Conservation (phyloP, 2,888 invertebrate genomes). For the Acronicta alni region DNA sequence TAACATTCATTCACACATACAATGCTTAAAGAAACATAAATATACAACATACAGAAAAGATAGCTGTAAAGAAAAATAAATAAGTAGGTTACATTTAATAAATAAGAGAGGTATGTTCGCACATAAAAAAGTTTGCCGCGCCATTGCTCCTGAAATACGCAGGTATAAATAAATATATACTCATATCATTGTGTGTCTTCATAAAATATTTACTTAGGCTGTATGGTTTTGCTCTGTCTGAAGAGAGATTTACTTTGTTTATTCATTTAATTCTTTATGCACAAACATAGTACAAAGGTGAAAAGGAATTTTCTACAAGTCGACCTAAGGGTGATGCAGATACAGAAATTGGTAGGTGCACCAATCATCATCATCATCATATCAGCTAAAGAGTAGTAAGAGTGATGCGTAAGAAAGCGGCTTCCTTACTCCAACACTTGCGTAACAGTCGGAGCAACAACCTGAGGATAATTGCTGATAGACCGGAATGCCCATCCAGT, state of each 20-base stretch:
- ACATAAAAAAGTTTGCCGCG: constrained; percentile 49
- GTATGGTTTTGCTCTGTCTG: constrained; percentile 32
- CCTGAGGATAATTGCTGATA: too few relatives aligned
- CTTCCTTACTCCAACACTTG: too few relatives aligned
- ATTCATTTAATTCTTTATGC: constrained; percentile 7
- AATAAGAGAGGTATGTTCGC: constrained; percentile 39
- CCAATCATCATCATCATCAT: too few relatives aligned
- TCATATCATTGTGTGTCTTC: constrained; percentile 58
- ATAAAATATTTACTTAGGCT: constrained; percentile 67
- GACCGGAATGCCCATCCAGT: too few relatives aligned
- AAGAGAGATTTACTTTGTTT: constrained; percentile 6
- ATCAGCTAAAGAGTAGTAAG: too few relatives aligned
- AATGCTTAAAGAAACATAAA: too few relatives aligned
- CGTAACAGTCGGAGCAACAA: too few relatives aligned
- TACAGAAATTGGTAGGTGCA: too few relatives aligned
- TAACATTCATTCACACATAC: too few relatives aligned
- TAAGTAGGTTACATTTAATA: constrained; percentile 46
- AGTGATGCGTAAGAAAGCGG: neutral
- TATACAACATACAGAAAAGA: constrained; percentile 1
- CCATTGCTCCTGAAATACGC: constrained; percentile 50
- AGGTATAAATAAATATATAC: constrained; percentile 27
- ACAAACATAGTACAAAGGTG: too few relatives aligned
- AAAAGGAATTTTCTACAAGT: too few relatives aligned
- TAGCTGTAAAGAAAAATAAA: constrained; percentile 22
- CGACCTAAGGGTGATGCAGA: too few relatives aligned